Evolutionary conservation across 2,113 vertebrate genomes (phyloP).

Genomic region (Xerus inauris): DNA sequence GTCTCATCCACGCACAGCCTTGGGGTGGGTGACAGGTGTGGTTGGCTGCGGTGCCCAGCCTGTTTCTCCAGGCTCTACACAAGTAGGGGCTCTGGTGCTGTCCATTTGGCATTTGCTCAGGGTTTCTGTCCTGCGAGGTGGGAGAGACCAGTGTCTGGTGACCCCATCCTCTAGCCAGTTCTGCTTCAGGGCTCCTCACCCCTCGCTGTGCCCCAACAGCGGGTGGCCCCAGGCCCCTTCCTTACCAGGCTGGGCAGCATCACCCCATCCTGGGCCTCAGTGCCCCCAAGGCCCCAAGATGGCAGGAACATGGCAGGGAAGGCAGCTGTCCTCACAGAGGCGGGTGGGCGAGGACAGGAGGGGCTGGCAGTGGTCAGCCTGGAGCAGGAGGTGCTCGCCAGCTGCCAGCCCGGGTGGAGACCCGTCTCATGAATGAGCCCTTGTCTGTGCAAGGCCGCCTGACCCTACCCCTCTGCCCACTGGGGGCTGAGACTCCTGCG

Average conservation of each 20-base stretch:
- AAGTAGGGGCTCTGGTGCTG: background rate
- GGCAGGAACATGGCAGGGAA: background rate
- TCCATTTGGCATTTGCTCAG: too few species aligned
- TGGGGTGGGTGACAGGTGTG: background rate
- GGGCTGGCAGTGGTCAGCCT: too few species aligned
- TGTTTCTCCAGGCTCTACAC: background rate
- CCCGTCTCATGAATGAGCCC: background rate
- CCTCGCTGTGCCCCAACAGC: background rate
- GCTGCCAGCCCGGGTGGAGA: background rate
- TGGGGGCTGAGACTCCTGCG: background rate
- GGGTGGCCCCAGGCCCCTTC: accelerated
- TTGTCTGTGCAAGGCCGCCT: background rate
- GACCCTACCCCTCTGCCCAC: background rate
- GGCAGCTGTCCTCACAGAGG: too few species aligned
- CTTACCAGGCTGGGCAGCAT: too few species aligned
- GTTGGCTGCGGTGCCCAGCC: background rate
- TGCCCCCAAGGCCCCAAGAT: background rate
- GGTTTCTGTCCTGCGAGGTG: background rate
- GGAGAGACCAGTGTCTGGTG: background rate
- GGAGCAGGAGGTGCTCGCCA: background rate
- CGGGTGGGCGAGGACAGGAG: background rate
- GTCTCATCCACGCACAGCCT: background rate
- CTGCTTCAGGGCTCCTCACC: too few species aligned
- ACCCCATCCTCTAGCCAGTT: background rate
- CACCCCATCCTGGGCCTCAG: too few species aligned